A percentile compares a stretch with the other conserved stretches of the same genome.
phyloP scores from a whole-genome alignment of 2,797 vertebrate species.

The Squalus acanthias region DNA sequence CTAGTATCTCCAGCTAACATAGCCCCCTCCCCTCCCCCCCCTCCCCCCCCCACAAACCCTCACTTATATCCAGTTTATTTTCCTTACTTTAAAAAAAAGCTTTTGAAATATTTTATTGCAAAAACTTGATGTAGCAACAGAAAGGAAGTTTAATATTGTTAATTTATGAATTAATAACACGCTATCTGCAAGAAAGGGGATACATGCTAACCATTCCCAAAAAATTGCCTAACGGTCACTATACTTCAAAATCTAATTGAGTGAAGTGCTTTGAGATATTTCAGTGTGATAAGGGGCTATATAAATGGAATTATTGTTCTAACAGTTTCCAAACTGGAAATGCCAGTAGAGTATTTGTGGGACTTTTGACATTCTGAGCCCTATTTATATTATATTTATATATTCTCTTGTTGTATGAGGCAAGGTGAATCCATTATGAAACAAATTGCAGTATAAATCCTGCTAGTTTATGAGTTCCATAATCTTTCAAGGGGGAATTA shows the following conservation, averaged over 20 bases:
- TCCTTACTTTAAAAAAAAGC: neutral
- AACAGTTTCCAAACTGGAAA: neutral
- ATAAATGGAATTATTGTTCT: neutral
- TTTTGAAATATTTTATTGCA: neutral
- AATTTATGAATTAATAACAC: neutral
- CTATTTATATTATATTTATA: neutral
- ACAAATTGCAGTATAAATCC: neutral
- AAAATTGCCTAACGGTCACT: neutral
- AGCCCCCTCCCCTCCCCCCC: neutral
- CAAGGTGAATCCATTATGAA: constrained; percentile 12
- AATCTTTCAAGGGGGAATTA: neutral
- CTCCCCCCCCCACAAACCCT: too few relatives aligned
- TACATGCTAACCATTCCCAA: neutral
- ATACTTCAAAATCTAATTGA: neutral
- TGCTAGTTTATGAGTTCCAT: neutral
- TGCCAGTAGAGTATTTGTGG: neutral
- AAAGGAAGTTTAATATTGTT: neutral
- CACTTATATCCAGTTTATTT: neutral
- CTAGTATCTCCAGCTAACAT: neutral
- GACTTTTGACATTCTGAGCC: neutral
- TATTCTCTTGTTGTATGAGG: neutral
- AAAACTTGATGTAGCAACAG: neutral
- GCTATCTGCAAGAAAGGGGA: neutral
- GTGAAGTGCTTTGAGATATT: neutral
- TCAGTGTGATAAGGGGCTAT: neutral